Conservation (phyloP, 2,888 invertebrate species). For the Trichopria drosophilae region DNA sequence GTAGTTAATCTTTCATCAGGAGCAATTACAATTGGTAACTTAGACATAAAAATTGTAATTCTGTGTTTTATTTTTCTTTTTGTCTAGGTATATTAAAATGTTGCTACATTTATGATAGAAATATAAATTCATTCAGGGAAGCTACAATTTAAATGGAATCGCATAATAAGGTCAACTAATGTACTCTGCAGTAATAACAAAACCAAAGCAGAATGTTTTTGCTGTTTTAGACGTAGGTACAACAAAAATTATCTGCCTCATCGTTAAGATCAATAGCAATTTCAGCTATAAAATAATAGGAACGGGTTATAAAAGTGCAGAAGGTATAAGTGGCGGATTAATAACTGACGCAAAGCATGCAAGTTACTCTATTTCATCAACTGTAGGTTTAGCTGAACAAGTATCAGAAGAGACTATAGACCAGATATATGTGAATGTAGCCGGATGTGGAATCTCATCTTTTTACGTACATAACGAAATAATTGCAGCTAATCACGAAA, state of each 20-base stretch:
- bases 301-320: conserved; percentile 20
- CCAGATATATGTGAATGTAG: conserved; percentile 20
- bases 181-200: conserved; percentile 27
- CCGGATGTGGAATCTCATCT: conserved; percentile 25
- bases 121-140: conserved; percentile 25
- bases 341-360: conserved; percentile 24
- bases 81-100: conserved; percentile 26
- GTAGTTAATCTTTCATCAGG: conserved; percentile 18
- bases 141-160: conserved; percentile 26
- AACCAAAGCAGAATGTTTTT: conserved; percentile 23
- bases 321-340: conserved; percentile 21
- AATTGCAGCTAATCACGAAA: conserved; percentile 25
- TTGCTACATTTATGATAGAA: conserved; percentile 25
- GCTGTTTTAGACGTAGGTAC: conserved; percentile 26
- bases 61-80: conserved; percentile 25
- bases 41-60: conserved; percentile 26
- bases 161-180: conserved; percentile 26
- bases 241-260: conserved; percentile 24
- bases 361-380: conserved; percentile 21
- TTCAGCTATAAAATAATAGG: conserved; percentile 23
- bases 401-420: conserved; percentile 21
- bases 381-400: conserved; percentile 25
- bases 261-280: conserved; percentile 19
- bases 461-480: conserved; percentile 23
- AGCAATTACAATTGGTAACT: conserved; percentile 15